Percentiles rank a stretch among this genome's conserved stretches.
Evolutionary conservation across 1,140 invertebrate species (phyloP).

Genomic region (Heterodera schachtii): DNA sequence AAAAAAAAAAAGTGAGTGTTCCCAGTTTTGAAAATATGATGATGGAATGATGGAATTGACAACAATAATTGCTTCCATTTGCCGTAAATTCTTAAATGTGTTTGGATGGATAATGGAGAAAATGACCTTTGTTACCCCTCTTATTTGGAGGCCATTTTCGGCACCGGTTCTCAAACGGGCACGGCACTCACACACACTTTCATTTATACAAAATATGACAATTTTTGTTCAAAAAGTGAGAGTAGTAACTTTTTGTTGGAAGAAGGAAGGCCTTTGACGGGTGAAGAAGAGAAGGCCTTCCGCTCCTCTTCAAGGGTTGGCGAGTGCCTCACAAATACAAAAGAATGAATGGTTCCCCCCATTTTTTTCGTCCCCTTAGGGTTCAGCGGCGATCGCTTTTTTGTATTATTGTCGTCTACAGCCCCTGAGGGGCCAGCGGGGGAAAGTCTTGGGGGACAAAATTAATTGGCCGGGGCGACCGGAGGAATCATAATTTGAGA

Average conservation of each 20-base stretch:
- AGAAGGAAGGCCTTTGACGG: not conserved
- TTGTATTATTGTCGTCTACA: not conserved
- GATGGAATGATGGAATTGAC: too few species aligned
- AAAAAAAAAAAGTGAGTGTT: too few species aligned
- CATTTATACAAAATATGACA: not conserved
- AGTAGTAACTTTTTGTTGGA: not conserved
- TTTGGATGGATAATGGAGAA: too few species aligned
- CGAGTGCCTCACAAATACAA: not conserved
- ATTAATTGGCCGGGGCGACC: not conserved
- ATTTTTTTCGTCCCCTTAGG: not conserved
- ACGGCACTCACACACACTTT: not conserved
- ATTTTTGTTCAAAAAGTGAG: not conserved
- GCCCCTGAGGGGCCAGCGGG: not conserved
- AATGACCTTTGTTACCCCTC: too few species aligned
- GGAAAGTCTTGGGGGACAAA: not conserved
- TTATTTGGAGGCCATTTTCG: too few species aligned
- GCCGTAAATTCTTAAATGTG: too few species aligned
- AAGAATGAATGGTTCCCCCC: not conserved
- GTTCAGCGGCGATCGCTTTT: not conserved
- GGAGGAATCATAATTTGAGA: not conserved
- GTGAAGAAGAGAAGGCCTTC: not conserved
- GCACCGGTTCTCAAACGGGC: too few species aligned
- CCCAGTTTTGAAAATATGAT: too few species aligned
- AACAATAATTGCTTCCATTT: too few species aligned
- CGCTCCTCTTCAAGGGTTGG: not conserved